phyloP scores from a whole-genome alignment of 2,888 invertebrate species.

The Margaritifera margaritifera region DNA sequence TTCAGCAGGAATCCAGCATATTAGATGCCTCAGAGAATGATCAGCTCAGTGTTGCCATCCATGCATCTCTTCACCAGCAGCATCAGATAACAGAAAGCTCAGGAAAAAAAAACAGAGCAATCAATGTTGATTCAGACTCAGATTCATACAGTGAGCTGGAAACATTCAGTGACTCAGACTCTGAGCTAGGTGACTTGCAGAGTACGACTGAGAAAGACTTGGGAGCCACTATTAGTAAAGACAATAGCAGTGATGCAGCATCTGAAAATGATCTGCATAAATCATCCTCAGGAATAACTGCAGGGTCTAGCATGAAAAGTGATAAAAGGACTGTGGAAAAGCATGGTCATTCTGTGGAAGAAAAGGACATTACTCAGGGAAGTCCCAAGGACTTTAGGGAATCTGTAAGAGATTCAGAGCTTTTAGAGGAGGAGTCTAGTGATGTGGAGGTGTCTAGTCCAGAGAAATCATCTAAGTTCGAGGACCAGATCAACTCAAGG shows the following conservation, averaged over 20 bases:
- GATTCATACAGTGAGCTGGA: slow-evolving; percentile 64
- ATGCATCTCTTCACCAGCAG: slow-evolving; percentile 69
- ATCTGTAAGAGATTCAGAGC: too few relatives aligned
- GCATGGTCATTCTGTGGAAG: slow-evolving; percentile 12
- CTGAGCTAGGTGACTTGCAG: too few relatives aligned
- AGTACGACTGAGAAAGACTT: too few relatives aligned
- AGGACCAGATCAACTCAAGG: neutral
- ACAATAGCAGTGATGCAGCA: slow-evolving; percentile 21
- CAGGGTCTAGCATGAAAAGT: slow-evolving; percentile 11
- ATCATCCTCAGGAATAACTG: neutral
- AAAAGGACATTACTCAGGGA: neutral
- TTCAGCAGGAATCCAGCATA: slow-evolving; percentile 58
- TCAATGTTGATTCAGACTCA: slow-evolving; percentile 37
- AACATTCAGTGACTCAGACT: slow-evolving; percentile 72
- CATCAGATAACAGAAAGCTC: slow-evolving; percentile 6
- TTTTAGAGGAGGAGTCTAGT: too few relatives aligned
- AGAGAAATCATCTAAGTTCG: neutral
- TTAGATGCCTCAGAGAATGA: slow-evolving; percentile 74
- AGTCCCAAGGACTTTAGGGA: neutral
- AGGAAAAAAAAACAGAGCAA: neutral
- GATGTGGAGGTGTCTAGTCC: too few relatives aligned
- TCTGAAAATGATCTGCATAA: slow-evolving; percentile 24
- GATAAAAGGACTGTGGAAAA: slow-evolving; percentile 11
- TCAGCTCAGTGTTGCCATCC: slow-evolving; percentile 74
- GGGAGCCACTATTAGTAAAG: slow-evolving; percentile 9